These are phyloP conservation scores for Drosophila takahashii DNA, from an alignment of 1,140 invertebrate species.

Conservation along the genomic window DNA sequence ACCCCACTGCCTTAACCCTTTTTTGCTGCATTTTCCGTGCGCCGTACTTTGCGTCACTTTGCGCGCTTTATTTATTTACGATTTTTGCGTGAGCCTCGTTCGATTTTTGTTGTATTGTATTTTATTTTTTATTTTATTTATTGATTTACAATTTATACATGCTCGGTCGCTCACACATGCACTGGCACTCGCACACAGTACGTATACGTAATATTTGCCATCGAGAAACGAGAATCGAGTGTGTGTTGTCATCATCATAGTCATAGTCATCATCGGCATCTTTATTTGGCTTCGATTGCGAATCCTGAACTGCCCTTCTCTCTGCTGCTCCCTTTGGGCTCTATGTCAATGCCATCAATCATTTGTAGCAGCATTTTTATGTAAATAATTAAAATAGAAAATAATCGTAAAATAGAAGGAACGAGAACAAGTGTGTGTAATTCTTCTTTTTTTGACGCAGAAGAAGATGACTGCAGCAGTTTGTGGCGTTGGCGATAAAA, in stretches of 20 bases:
- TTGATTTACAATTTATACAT: constrained; percentile 66
- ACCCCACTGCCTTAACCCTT: constrained; percentile 5
- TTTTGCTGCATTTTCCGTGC: constrained; percentile 27
- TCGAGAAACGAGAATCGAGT: neutral
- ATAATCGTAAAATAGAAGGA: constrained; percentile 46
- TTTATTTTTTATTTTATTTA: constrained; percentile 42
- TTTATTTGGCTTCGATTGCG: constrained; percentile 20
- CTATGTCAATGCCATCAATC: constrained; percentile 68
- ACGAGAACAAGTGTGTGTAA: constrained; percentile 9
- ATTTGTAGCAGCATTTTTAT: constrained; percentile 67
- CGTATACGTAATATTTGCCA: constrained; percentile 37
- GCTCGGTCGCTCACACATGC: constrained; percentile 15
- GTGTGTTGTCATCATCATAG: constrained; percentile 32
- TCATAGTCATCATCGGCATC: constrained; percentile 30
- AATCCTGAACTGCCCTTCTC: neutral
- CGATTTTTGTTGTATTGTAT: constrained; percentile 6
- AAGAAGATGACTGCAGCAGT: constrained; percentile 39
- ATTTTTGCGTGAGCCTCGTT: constrained; percentile 60
- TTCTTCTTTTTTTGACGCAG: constrained; percentile 33
- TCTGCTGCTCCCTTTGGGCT: neutral
- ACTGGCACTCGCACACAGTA: constrained; percentile 10
- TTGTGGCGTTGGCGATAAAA: constrained; percentile 28
- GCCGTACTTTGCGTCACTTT: constrained; percentile 54
- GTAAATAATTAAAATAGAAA: constrained; percentile 74
- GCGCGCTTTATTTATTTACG: constrained; percentile 57